A percentile compares a stretch with the other conserved stretches of the same genome.
Conservation (phyloP, 2,113 vertebrate species). For the Pluvialis apricaria region DNA sequence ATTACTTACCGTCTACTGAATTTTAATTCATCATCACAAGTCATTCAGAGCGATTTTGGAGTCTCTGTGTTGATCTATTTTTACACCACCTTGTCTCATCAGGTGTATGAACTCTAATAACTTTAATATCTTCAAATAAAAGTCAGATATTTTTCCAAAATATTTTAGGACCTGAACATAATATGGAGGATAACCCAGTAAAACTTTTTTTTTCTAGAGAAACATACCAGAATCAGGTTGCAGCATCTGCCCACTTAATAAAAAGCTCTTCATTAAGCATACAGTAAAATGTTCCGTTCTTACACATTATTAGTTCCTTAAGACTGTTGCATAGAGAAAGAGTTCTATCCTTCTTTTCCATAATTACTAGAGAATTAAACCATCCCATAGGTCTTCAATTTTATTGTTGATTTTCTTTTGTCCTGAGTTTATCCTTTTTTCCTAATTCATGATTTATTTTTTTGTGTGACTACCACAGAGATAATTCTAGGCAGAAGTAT, state of each 20-base stretch:
- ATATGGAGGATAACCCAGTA: background rate
- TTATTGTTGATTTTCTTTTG: background rate
- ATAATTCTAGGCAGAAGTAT: background rate
- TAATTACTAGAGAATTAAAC: background rate
- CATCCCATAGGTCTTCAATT: background rate
- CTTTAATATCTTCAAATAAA: background rate
- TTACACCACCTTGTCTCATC: background rate
- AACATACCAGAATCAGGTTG: background rate
- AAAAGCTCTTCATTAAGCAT: background rate
- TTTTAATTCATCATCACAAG: background rate
- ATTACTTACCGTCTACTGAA: background rate
- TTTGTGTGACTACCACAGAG: background rate
- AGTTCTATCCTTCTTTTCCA: background rate
- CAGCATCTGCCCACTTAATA: background rate
- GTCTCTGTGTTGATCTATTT: background rate
- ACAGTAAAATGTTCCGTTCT: background rate
- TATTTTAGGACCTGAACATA: background rate
- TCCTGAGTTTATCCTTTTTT: background rate
- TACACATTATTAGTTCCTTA: background rate
- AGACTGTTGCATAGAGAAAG: background rate
- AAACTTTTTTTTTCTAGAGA: background rate
- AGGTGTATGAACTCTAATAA: background rate
- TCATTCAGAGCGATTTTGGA: background rate
- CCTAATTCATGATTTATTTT: background rate
- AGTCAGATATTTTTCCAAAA: background rate